A percentile compares a stretch with the other conserved stretches of the same genome.
These are phyloP conservation scores for Musca vetustissima DNA, from an alignment of 1,140 invertebrate genomes.

Conservation along the genomic window DNA sequence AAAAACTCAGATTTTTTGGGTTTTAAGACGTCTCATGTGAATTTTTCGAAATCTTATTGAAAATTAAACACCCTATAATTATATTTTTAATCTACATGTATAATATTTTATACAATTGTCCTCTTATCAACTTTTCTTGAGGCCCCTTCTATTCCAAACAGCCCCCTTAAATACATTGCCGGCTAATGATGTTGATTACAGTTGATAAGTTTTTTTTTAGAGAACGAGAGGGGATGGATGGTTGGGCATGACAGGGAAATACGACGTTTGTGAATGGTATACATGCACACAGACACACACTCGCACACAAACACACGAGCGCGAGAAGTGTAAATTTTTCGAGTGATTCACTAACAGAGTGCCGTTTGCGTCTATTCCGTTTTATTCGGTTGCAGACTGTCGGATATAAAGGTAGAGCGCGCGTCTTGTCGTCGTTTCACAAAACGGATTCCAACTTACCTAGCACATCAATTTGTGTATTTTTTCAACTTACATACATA, in stretches of 20 bases:
- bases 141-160: background rate
- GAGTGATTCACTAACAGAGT: conserved; percentile 14
- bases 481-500: no score
- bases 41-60: no score
- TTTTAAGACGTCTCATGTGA: no score
- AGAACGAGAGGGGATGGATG: no score
- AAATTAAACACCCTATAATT: no score
- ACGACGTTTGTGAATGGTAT: conserved; percentile 4
- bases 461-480: no score
- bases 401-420: conserved; percentile 3
- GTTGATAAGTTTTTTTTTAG: no score
- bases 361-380: conserved; percentile 12
- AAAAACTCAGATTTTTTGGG: no score
- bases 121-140: background rate
- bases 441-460: background rate
- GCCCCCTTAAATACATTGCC: no score
- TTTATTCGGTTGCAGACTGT: conserved; percentile 25
- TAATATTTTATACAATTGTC: background rate
- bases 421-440: background rate
- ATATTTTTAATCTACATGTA: no score
- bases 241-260: background rate
- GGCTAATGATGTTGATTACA: no score
- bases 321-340: no score
- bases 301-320: conserved; percentile 5
- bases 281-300: conserved; percentile 18